A percentile compares a stretch with the other conserved stretches of the same genome.
phyloP scores from a whole-genome alignment of 1,140 invertebrate genomes.

The Papilio machaon region DNA sequence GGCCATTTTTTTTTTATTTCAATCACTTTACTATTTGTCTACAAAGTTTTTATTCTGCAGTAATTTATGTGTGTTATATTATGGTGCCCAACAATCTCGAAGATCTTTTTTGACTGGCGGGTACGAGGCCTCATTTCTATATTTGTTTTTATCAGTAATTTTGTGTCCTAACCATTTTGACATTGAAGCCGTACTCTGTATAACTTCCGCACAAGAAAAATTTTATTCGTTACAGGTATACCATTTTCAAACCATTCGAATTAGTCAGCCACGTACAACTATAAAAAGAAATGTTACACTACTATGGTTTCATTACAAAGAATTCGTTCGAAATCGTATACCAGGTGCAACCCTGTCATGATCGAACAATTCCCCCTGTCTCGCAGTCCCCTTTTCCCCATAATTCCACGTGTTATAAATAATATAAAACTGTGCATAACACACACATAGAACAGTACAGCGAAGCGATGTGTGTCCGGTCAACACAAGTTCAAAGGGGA shows the following conservation, averaged over 20 bases:
- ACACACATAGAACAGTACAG: slow-evolving; percentile 16
- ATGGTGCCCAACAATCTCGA: not conserved
- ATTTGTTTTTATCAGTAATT: not conserved
- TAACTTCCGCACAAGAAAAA: not conserved
- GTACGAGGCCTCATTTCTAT: not conserved
- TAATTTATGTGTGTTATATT: not conserved
- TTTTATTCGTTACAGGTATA: not conserved
- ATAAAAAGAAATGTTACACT: not conserved
- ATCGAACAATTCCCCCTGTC: slow-evolving; percentile 8
- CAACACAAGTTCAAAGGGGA: slow-evolving; percentile 27
- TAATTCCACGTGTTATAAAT: slow-evolving; percentile 25
- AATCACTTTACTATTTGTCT: not conserved
- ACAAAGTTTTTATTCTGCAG: not conserved
- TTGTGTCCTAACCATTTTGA: not conserved
- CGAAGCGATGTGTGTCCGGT: slow-evolving; percentile 24
- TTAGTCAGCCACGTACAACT: not conserved
- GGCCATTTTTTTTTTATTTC: not conserved
- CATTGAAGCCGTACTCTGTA: not conserved
- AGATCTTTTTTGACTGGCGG: not conserved
- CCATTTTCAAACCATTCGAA: not conserved
- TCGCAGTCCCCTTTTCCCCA: slow-evolving; percentile 1
- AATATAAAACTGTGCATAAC: not conserved
- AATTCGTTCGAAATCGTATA: slow-evolving; percentile 31
- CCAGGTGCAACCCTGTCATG: slow-evolving; percentile 17
- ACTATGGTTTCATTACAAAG: slow-evolving; percentile 26